A percentile compares a stretch with the other conserved stretches of the same genome.
Conservation (phyloP, 2,113 vertebrate species). For the Sinocyclocheilus anophthalmus region DNA sequence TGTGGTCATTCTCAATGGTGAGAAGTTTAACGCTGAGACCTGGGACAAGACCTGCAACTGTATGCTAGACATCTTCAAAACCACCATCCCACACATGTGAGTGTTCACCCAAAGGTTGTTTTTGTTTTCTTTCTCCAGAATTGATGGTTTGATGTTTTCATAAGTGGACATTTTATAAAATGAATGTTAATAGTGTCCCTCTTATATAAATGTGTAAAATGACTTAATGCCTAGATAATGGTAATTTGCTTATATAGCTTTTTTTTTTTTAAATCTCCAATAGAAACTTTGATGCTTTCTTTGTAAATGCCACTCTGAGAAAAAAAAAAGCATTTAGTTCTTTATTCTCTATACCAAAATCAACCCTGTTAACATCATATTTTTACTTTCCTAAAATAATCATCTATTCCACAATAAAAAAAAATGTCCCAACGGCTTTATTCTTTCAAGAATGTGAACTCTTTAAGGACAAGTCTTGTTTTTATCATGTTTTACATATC, state of each 20-base stretch:
- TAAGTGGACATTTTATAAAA: background rate
- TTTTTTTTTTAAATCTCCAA: too few relatives aligned
- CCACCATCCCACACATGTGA: constrained; percentile 96
- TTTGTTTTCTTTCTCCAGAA: background rate
- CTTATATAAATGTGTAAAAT: background rate
- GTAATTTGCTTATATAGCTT: too few relatives aligned
- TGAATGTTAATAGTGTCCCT: background rate
- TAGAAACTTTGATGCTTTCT: too few relatives aligned
- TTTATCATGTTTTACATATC: background rate
- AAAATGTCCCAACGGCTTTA: background rate
- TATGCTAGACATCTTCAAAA: constrained; percentile 99
- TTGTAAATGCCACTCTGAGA: too few relatives aligned
- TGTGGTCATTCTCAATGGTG: constrained; percentile 97
- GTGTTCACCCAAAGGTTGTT: constrained; percentile 48
- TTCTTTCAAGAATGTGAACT: background rate
- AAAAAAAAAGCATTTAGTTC: too few relatives aligned
- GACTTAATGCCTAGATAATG: background rate
- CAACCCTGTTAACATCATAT: background rate
- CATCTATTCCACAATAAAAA: background rate
- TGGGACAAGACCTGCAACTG: constrained; percentile 99
- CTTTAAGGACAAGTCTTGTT: background rate
- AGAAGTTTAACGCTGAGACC: constrained; percentile 94
- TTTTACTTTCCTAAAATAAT: background rate
- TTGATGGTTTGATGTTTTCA: too few relatives aligned
- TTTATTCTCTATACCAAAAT: too few relatives aligned